Evolutionary conservation across 2,888 invertebrate species (phyloP), one percentile per base, ranked within the genome.

Genomic region (Drosophila bunnanda): DNA sequence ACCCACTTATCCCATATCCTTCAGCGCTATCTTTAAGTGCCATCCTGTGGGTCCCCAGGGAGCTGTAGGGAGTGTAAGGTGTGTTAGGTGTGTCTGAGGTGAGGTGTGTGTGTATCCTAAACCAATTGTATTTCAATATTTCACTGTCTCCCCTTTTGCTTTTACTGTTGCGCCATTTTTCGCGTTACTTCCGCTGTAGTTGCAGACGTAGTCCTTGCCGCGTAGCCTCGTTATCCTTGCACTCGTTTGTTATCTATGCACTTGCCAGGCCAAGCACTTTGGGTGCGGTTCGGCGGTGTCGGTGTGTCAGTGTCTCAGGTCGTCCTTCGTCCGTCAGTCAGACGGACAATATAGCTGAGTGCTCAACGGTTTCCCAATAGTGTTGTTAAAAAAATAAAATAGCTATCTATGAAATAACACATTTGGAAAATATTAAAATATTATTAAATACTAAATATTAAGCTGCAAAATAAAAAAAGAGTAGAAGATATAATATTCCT

Each of bases 41-140:
- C 50, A 25, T 53, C 34, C 64, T 28, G 36, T 20, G 22, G 36
- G 43, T 54, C 64, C 43, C 43, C 10, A 9, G 44, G 62, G 43
- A 44, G 52, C 52, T 48, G 17, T 43, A 36, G 2, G n/a, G 22
- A 22, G 30, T 50, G 50, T 36, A 13, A 36, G 48, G 30, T 10
- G 20, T 17, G 30, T 13, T 13, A 32, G 32, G 50, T 20, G 50
- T 13, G 12, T 32, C 10, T 10, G 10, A 28, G 28, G 30, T 48
- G 48, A 36, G 32, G 43, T 25, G 61, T 36, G 56, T 30, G 48
- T 52, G 17, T 48, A 44, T 58, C 57, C 76, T 76, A 80, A 82
- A 78, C 83, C 86, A 80, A 85, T 85, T 85, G 85, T 86, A 78
- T 88, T 89, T 89, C 83, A 86, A 85, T 89, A 89, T 89, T 89